These are phyloP conservation scores for Sarcophaga subvicina DNA, from an alignment of 2,888 invertebrate species.

Conservation along the genomic window DNA sequence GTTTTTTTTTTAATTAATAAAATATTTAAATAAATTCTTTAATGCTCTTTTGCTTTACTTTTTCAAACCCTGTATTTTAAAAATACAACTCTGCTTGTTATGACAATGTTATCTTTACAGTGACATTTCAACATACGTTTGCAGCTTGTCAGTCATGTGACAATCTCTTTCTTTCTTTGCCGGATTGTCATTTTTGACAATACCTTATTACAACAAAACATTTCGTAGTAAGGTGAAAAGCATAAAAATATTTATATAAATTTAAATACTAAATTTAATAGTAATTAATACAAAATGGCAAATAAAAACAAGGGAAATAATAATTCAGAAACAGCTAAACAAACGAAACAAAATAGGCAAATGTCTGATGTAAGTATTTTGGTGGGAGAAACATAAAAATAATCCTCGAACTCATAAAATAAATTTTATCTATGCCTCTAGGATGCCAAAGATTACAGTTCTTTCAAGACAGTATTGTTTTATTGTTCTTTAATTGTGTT, in stretches of 20 bases:
- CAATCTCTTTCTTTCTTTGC: conserved; percentile 24
- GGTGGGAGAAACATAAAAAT: not conserved
- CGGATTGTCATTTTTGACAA: conserved; percentile 63
- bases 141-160: conserved; percentile 50
- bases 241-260: conserved; percentile 34
- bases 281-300: conserved; percentile 45
- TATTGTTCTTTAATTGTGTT: conserved; percentile 90
- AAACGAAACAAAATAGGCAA: conserved; percentile 54
- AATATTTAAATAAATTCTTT: too few species aligned
- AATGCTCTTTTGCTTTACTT: too few species aligned
- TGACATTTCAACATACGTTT: conserved; percentile 11
- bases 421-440: conserved; percentile 63
- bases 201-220: conserved; percentile 18
- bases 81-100: conserved; percentile 48
- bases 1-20: too few species aligned
- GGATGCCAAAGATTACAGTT: conserved; percentile 85
- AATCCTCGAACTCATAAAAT: not conserved
- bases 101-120: conserved; percentile 34
- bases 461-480: conserved; percentile 89
- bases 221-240: conserved; percentile 15
- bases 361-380: conserved; percentile 61
- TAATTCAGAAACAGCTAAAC: conserved; percentile 40
- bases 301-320: conserved; percentile 59
- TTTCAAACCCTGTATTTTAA: not conserved
- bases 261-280: conserved; percentile 31